Base-by-base conservation (phyloP, 2,888 invertebrate genomes). In the Pollenia griseotomentosa region DNA sequence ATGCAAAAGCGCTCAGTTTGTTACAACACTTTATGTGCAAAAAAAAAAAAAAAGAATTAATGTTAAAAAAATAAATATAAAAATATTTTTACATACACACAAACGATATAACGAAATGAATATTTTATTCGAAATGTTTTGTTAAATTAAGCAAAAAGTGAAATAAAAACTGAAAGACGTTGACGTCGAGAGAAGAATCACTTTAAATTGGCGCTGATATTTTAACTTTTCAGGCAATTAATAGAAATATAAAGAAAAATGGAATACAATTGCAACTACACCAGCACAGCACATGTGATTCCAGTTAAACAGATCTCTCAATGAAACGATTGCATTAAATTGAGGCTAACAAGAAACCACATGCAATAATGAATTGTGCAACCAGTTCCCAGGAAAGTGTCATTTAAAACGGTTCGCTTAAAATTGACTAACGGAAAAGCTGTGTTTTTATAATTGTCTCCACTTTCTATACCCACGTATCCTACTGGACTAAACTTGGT, bases 171-270 rank as follows among this genome's bases (percentile, higher is more conserved):
- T 48, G 14, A 57, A 61, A 44, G 73, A 53, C 53, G 55, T 46
- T 44, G 57, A 51, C 55, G 51, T 23, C 44, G 73, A 55, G 63
- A 73, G 66, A 42, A 65, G n/a, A 63, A 77, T 70, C 55, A 65
- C 73, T 84, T 84, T 84, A 59, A 84, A 87, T 87, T 87, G 84
- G 61, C 81, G 87, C 81, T 84, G 87, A 84, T 87, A 82, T 87
- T 57, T 61, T 51, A 66, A 78, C 57, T 73, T 82, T 84, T 55
- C 40, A 78, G 19, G 14, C 83, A 87, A 87, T 87, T 87, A 70
- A 87, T 61, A 77, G 33, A 75, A 40, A 51, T 55, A 42, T 53
- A 65, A 40, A 40, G 65, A 57, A 73, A 81, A 81, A 55, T 63
- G 23, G 59, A 81, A 73, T 57, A 44, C 11, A 61, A 61, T 46